phyloP scores from a whole-genome alignment of 2,888 invertebrate species.

The Stictocephala bisonia region DNA sequence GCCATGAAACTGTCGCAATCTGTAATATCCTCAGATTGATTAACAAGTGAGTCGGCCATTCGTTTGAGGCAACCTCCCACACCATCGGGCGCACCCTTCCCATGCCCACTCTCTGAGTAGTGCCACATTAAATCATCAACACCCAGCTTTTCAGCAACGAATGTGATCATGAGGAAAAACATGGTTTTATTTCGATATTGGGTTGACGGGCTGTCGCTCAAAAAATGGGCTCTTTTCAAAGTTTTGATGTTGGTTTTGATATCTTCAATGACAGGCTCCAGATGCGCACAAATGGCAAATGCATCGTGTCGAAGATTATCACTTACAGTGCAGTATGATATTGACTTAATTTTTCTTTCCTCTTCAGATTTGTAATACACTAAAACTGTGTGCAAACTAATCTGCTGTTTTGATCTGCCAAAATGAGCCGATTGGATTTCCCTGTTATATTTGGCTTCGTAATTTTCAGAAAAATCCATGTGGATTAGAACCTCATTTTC shows the following conservation, averaged over 20 bases:
- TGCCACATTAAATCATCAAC: constrained; percentile 58
- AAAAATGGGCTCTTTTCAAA: constrained; percentile 60
- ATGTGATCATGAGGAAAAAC: constrained; percentile 60
- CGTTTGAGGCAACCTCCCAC: constrained; percentile 61
- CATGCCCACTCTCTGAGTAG: constrained; percentile 60
- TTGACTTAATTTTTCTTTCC: neutral
- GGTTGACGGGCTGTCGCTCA: constrained; percentile 62
- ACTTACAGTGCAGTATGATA: constrained; percentile 59
- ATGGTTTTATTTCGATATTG: constrained; percentile 62
- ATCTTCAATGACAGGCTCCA: constrained; percentile 56
- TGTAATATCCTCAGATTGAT: constrained; percentile 59
- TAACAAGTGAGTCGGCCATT: constrained; percentile 61
- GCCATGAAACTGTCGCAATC: constrained; percentile 55
- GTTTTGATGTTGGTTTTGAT: constrained; percentile 51
- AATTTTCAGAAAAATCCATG: constrained; percentile 28
- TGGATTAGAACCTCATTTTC: constrained; percentile 21
- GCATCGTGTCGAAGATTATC: constrained; percentile 59
- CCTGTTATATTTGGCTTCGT: constrained; percentile 1
- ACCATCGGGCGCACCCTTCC: constrained; percentile 62
- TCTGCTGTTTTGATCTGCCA: constrained; percentile 2
- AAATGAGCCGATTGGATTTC: constrained; percentile 34
- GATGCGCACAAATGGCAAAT: constrained; percentile 60
- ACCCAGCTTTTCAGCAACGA: constrained; percentile 57
- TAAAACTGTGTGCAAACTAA: constrained; percentile 8
- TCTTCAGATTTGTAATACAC: neutral